A percentile compares a stretch with the other conserved stretches of the same genome.
Conservation (phyloP, 2,113 vertebrate genomes). For the Hassar affinis region DNA sequence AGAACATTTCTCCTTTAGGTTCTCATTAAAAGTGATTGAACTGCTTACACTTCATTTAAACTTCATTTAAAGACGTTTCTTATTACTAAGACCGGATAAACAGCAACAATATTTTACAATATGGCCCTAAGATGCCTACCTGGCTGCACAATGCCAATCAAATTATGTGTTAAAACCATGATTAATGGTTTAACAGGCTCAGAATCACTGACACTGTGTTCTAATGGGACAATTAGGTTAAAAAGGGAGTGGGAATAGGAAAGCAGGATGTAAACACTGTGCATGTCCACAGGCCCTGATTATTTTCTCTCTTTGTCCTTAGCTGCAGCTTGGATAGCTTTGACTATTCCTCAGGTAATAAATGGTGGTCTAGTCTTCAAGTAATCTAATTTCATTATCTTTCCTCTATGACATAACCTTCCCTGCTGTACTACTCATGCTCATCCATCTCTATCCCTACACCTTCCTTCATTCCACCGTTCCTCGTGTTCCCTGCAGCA, state of each 20-base stretch:
- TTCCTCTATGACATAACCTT: constrained; percentile 15
- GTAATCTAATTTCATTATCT: constrained; percentile 10
- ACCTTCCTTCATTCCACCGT: not conserved
- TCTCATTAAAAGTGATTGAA: not conserved
- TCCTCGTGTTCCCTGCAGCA: not conserved
- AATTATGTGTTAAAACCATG: too few relatives aligned
- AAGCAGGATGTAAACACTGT: not conserved
- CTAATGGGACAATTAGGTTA: too few relatives aligned
- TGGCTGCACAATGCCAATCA: too few relatives aligned
- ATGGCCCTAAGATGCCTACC: too few relatives aligned
- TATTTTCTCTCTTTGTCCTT: constrained; percentile 59
- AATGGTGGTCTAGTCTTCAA: constrained; percentile 36
- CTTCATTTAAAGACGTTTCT: not conserved
- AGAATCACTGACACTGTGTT: too few relatives aligned
- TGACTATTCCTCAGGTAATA: constrained; percentile 73
- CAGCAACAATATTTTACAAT: too few relatives aligned
- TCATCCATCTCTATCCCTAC: not conserved
- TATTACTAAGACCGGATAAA: too few relatives aligned
- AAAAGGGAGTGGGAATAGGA: not conserved
- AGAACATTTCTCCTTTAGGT: not conserved
- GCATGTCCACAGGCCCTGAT: not conserved
- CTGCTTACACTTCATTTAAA: not conserved
- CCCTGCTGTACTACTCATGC: not conserved
- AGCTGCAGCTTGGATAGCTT: constrained; percentile 74
- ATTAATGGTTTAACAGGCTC: too few relatives aligned